phyloP scores from a whole-genome alignment of 1,140 invertebrate genomes.

The Archivesica marissinica region DNA sequence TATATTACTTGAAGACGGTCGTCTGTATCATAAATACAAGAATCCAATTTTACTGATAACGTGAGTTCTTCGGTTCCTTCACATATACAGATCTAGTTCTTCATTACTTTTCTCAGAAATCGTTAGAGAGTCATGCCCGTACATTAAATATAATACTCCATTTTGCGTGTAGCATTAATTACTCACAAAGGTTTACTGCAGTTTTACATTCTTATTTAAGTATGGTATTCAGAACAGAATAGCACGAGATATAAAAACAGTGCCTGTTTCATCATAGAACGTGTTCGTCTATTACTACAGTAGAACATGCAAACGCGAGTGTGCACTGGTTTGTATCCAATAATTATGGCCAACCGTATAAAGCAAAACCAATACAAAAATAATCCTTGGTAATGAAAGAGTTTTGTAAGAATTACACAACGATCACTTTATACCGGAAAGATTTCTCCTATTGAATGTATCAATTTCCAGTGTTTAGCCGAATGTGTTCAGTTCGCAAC shows the following conservation, averaged over 20 bases:
- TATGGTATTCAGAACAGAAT: background rate
- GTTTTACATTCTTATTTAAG: background rate
- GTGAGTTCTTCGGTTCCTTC: no score
- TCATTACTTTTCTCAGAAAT: no score
- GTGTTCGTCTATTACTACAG: background rate
- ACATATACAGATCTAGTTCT: no score
- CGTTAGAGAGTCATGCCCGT: no score
- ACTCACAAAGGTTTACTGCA: background rate
- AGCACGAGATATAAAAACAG: background rate
- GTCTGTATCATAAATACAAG: no score
- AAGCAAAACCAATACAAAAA: conserved; percentile 21
- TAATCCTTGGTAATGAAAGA: background rate
- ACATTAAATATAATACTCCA: no score
- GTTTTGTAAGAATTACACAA: background rate
- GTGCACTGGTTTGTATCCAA: background rate
- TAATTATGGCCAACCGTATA: background rate
- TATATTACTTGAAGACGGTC: no score
- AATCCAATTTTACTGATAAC: no score
- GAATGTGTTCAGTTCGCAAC: background rate
- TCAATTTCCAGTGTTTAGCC: background rate
- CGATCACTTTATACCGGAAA: background rate
- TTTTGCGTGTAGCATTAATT: background rate
- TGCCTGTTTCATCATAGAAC: background rate
- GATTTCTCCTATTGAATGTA: background rate
- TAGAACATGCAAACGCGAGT: background rate